These are phyloP conservation scores for Cyprinodon variegatus DNA, from an alignment of 2,113 vertebrate species.

Conservation along the genomic window DNA sequence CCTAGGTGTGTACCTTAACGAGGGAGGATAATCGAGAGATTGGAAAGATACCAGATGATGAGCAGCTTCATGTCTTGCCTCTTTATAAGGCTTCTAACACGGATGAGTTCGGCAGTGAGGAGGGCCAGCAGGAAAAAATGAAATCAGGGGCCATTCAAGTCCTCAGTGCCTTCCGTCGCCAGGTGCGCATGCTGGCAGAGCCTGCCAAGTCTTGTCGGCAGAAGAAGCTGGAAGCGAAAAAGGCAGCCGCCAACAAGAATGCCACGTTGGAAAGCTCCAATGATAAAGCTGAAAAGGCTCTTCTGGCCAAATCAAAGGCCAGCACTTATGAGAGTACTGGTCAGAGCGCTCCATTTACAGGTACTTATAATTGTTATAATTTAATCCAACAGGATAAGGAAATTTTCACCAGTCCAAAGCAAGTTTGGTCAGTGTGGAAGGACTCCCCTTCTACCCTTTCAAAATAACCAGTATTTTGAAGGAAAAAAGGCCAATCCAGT, in stretches of 20 bases:
- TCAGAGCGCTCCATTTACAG: constrained; percentile 66
- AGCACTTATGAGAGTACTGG: constrained; percentile 73
- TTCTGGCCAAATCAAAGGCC: constrained; percentile 84
- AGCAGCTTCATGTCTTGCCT: constrained; percentile 96
- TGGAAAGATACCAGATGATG: constrained; percentile 90
- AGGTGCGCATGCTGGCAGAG: constrained; percentile 93
- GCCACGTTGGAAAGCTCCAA: constrained; percentile 83
- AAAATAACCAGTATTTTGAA: no score
- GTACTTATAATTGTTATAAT: constrained; percentile 43
- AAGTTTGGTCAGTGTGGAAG: no score
- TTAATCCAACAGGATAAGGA: no score
- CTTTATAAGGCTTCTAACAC: constrained; percentile 91
- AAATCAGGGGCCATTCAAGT: constrained; percentile 92
- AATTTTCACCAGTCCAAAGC: no score
- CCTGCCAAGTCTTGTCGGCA: constrained; percentile 94
- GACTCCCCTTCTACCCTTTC: no score
- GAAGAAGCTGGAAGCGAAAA: constrained; percentile 93
- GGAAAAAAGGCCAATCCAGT: no score
- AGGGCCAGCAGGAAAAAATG: constrained; percentile 92
- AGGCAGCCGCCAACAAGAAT: constrained; percentile 87
- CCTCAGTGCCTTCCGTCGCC: constrained; percentile 89
- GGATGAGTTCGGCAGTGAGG: constrained; percentile 92
- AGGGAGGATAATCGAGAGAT: constrained; percentile 93
- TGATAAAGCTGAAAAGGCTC: constrained; percentile 86
- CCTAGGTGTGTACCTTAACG: constrained; percentile 94